Conservation (phyloP, 2,797 vertebrate species). For the Anabacerthia variegaticeps region DNA sequence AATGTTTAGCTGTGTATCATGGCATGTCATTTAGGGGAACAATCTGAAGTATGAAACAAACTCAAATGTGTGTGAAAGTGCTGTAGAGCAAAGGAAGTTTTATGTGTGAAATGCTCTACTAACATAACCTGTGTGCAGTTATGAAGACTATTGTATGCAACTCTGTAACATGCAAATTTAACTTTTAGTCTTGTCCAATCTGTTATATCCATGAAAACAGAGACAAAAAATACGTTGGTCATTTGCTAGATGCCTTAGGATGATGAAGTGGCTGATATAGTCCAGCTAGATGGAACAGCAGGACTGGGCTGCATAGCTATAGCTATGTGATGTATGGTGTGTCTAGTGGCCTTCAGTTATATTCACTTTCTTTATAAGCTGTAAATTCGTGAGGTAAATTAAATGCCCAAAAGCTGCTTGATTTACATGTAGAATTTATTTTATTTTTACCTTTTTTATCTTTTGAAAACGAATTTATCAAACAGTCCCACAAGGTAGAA, state of each 20-base stretch:
- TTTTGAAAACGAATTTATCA: not conserved
- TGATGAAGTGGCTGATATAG: not conserved
- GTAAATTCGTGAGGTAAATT: not conserved
- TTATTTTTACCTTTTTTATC: not conserved
- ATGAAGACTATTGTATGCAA: not conserved
- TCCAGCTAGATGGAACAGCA: not conserved
- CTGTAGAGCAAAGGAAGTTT: not conserved
- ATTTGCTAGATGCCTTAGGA: not conserved
- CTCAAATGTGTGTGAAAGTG: not conserved
- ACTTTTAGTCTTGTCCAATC: not conserved
- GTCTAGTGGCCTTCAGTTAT: not conserved
- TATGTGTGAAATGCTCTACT: not conserved
- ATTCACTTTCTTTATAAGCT: not conserved
- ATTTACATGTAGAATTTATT: not conserved
- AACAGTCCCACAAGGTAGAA: not conserved
- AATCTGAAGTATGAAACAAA: conserved; percentile 2
- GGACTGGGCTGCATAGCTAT: not conserved
- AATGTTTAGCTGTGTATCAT: not conserved
- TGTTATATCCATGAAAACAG: not conserved
- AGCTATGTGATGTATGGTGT: not conserved
- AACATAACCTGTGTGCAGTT: not conserved
- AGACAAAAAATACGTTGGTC: not conserved
- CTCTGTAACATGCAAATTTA: not conserved
- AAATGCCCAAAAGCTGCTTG: not conserved
- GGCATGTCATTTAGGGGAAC: not conserved